phyloP scores from a whole-genome alignment of 1,140 invertebrate genomes.

The Arctopsyche grandis region DNA sequence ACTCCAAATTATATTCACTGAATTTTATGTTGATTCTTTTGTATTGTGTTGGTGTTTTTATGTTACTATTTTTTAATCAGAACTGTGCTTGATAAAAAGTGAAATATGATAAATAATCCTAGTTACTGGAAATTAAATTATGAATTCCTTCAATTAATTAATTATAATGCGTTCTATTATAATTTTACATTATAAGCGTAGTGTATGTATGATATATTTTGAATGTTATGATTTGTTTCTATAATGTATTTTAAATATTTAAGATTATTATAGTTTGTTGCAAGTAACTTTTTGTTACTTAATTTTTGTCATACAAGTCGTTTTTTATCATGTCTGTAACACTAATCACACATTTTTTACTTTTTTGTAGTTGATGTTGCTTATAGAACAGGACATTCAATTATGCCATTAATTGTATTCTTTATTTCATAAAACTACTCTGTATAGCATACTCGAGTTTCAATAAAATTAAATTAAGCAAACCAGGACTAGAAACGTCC shows the following conservation, averaged over 20 bases:
- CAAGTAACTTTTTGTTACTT: slow-evolving; percentile 1
- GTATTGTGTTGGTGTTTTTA: not conserved
- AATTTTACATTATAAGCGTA: no score
- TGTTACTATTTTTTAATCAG: slow-evolving; percentile 1
- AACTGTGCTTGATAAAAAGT: not conserved
- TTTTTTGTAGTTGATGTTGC: no score
- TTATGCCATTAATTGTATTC: no score
- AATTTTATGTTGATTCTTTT: slow-evolving; percentile 16
- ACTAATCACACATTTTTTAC: no score
- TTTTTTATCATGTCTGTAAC: no score
- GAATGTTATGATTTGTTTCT: not conserved
- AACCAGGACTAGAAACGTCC: no score
- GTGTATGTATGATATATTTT: not conserved
- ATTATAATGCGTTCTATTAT: no score
- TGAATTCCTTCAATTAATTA: not conserved
- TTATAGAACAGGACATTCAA: no score
- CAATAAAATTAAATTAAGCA: no score
- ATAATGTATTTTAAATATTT: not conserved
- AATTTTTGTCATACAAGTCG: not conserved
- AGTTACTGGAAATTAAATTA: slow-evolving; percentile 1
- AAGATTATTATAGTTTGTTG: not conserved
- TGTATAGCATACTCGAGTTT: no score
- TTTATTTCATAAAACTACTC: no score
- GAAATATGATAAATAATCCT: not conserved
- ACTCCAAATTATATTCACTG: slow-evolving; percentile 52